A percentile compares a stretch with the other conserved stretches of the same genome.
Evolutionary conservation across 2,797 vertebrate genomes (phyloP).

Genomic region (Anguilla megastoma): DNA sequence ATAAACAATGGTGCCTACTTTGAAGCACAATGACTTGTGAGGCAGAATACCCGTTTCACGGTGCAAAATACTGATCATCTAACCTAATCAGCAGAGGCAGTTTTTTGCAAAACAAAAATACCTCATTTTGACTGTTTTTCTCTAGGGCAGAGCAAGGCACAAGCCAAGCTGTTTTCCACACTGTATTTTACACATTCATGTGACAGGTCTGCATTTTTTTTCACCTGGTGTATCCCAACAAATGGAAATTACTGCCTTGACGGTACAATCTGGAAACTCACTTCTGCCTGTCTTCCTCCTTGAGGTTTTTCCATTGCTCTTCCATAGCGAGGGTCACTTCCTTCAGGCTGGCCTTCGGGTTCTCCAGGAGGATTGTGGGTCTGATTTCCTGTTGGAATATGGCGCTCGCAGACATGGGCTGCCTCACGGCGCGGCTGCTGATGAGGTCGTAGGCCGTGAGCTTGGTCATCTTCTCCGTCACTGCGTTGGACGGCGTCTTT

Average conservation of each 20-base stretch:
- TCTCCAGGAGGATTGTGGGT: slow-evolving; percentile 76
- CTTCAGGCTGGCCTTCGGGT: slow-evolving; percentile 76
- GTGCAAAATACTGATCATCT: slow-evolving; percentile 38
- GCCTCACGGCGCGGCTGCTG: slow-evolving; percentile 76
- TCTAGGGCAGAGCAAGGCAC: slow-evolving; percentile 45
- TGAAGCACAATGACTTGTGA: slow-evolving; percentile 25
- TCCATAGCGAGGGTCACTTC: slow-evolving; percentile 74
- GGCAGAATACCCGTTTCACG: slow-evolving; percentile 35
- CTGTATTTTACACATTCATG: slow-evolving; percentile 62
- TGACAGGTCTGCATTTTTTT: slow-evolving; percentile 53
- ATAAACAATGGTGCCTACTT: not conserved
- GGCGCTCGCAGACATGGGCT: slow-evolving; percentile 78
- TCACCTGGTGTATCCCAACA: slow-evolving; percentile 69
- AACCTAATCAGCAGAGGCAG: slow-evolving; percentile 38
- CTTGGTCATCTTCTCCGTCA: slow-evolving; percentile 79
- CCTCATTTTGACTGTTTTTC: slow-evolving; percentile 57
- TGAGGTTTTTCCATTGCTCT: slow-evolving; percentile 85
- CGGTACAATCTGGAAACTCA: slow-evolving; percentile 83
- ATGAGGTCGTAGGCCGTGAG: slow-evolving; percentile 89
- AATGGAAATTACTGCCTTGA: slow-evolving; percentile 71
- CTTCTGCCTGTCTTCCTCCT: slow-evolving; percentile 83
- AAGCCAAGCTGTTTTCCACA: slow-evolving; percentile 65
- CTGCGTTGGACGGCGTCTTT: slow-evolving; percentile 73
- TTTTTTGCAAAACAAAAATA: slow-evolving; percentile 60
- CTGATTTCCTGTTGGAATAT: slow-evolving; percentile 83